phyloP scores from a whole-genome alignment of 1,140 invertebrate genomes.

The Hermetia illucens region DNA sequence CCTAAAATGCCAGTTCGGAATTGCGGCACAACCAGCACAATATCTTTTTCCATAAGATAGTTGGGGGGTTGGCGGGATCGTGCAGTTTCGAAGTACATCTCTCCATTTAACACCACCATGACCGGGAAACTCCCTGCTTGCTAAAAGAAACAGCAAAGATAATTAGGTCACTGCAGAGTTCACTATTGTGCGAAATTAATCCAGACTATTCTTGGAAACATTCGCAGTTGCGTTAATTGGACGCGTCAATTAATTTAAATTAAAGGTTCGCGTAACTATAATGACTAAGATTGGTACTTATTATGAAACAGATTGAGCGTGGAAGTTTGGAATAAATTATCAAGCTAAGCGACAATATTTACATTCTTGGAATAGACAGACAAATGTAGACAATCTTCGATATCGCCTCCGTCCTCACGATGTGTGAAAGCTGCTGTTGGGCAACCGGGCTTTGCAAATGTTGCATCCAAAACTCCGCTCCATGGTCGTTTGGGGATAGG shows the following conservation, averaged over 20 bases:
- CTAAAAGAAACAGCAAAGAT: not conserved
- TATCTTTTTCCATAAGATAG: not conserved
- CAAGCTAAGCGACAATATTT: not conserved
- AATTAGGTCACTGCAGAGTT: no score
- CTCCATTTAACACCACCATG: not conserved
- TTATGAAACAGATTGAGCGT: no score
- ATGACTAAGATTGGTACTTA: no score
- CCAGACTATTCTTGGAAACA: no score
- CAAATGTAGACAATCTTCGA: not conserved
- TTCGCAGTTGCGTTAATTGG: no score
- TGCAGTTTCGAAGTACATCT: not conserved
- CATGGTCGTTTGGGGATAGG: not conserved
- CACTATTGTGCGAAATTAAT: no score
- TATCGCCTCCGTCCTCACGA: not conserved
- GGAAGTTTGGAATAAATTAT: no score
- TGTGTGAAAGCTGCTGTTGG: not conserved
- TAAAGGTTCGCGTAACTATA: no score
- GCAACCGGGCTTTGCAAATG: not conserved
- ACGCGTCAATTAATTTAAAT: no score
- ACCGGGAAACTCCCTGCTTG: not conserved
- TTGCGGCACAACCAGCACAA: not conserved
- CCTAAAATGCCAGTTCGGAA: conserved; percentile 1
- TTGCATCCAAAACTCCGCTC: not conserved
- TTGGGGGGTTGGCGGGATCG: not conserved
- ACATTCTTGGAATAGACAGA: not conserved